Evolutionary conservation across 2,888 invertebrate species (phyloP).

Genomic region (Lymantria monacha): DNA sequence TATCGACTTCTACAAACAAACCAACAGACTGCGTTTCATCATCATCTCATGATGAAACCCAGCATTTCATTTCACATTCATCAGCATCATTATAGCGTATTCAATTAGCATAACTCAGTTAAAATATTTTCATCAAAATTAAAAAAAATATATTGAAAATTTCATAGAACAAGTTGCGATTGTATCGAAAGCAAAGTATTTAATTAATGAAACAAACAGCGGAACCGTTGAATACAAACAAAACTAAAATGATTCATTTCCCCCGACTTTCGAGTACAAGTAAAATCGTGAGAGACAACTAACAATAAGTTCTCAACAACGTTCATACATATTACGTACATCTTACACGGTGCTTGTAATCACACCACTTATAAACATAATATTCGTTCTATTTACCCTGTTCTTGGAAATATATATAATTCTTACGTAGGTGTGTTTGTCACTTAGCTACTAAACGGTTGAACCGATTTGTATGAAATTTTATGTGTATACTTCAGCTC

Average conservation of each 20-base stretch:
- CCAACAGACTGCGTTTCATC: too few species aligned
- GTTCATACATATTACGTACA: constrained; percentile 34
- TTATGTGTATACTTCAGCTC: too few species aligned
- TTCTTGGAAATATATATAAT: too few species aligned
- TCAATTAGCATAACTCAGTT: background rate
- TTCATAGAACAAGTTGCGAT: constrained; percentile 1
- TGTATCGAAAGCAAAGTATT: constrained; percentile 28
- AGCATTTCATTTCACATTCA: too few species aligned
- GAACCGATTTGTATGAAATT: too few species aligned
- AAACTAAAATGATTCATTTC: constrained; percentile 58
- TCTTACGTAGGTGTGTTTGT: too few species aligned
- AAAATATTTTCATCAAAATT: background rate
- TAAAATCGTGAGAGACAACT: constrained; percentile 70
- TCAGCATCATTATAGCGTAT: background rate
- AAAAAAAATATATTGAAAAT: background rate
- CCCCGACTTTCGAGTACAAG: constrained; percentile 66
- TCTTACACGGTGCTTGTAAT: constrained; percentile 10
- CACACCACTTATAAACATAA: background rate
- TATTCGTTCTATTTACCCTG: background rate
- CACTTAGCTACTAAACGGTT: too few species aligned
- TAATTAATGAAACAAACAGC: constrained; percentile 37
- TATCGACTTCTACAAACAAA: too few species aligned
- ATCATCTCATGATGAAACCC: too few species aligned
- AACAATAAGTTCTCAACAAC: constrained; percentile 53
- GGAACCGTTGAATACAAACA: constrained; percentile 37